These are phyloP conservation scores for Smittia sp. DNA, from an alignment of 2,888 invertebrate genomes.

Conservation along the genomic window DNA sequence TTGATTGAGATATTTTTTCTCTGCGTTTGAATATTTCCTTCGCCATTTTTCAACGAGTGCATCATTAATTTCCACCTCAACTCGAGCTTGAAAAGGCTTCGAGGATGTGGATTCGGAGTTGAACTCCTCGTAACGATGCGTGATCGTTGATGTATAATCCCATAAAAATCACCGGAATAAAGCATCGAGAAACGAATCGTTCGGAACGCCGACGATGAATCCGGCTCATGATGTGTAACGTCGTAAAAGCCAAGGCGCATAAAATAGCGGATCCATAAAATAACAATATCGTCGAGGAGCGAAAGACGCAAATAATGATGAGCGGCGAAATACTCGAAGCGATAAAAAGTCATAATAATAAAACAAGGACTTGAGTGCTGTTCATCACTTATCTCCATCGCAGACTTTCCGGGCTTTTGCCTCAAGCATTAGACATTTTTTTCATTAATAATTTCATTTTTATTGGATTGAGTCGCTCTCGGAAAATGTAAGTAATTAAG, in stretches of 20 bases:
- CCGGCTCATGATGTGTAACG: not conserved
- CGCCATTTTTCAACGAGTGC: not conserved
- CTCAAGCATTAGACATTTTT: too few species aligned
- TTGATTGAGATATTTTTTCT: not conserved
- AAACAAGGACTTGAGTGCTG: too few species aligned
- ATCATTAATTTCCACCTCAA: not conserved
- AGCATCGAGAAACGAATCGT: not conserved
- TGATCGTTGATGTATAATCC: constrained; percentile 2
- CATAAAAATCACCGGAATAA: not conserved
- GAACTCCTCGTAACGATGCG: not conserved
- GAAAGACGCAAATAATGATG: not conserved
- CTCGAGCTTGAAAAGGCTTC: not conserved
- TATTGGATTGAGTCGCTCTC: too few species aligned
- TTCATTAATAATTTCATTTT: too few species aligned
- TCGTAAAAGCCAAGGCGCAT: not conserved
- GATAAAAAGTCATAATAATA: too few species aligned
- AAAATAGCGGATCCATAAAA: not conserved
- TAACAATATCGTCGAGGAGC: not conserved
- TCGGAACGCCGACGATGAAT: not conserved
- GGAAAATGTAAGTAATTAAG: too few species aligned
- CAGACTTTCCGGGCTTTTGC: too few species aligned
- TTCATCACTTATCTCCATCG: too few species aligned
- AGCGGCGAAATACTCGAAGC: not conserved
- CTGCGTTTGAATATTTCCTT: not conserved
- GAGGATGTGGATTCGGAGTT: not conserved